Evolutionary conservation across 2,888 invertebrate genomes (phyloP).

Genomic region (Lasioglossum lativentre): DNA sequence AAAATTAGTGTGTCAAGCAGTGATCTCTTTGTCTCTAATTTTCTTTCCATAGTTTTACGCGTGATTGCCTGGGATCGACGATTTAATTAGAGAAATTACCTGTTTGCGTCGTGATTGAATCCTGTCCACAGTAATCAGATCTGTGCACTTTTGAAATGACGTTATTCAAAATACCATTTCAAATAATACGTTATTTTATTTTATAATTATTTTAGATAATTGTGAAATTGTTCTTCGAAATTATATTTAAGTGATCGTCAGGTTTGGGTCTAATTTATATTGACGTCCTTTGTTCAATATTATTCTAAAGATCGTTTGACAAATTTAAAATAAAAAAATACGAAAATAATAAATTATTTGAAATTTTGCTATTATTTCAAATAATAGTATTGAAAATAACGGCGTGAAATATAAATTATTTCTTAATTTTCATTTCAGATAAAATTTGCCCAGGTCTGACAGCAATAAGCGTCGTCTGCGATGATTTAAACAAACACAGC

Average conservation of each 20-base stretch:
- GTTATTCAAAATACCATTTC: background rate
- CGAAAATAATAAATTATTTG: no score
- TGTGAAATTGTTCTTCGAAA: background rate
- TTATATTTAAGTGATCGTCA: background rate
- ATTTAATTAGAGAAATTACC: conserved; percentile 48
- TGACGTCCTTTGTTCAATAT: background rate
- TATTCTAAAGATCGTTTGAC: background rate
- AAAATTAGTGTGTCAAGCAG: conserved; percentile 65
- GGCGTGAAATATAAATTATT: background rate
- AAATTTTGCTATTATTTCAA: background rate
- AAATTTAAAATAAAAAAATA: no score
- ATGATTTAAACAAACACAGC: conserved; percentile 73
- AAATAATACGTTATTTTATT: background rate
- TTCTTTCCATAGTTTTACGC: conserved; percentile 47
- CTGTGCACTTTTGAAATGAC: background rate
- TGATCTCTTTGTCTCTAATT: conserved; percentile 35
- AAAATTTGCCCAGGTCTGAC: background rate
- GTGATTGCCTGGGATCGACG: conserved; percentile 64
- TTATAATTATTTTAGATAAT: background rate
- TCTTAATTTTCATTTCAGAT: conserved; percentile 4
- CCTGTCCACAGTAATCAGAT: conserved; percentile 24
- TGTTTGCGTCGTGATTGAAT: conserved; percentile 21
- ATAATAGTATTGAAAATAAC: background rate
- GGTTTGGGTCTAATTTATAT: background rate
- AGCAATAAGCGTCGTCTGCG: conserved; percentile 58